Base-by-base conservation (phyloP, 1,140 invertebrate species). In the Luehdorfia chinensis region DNA sequence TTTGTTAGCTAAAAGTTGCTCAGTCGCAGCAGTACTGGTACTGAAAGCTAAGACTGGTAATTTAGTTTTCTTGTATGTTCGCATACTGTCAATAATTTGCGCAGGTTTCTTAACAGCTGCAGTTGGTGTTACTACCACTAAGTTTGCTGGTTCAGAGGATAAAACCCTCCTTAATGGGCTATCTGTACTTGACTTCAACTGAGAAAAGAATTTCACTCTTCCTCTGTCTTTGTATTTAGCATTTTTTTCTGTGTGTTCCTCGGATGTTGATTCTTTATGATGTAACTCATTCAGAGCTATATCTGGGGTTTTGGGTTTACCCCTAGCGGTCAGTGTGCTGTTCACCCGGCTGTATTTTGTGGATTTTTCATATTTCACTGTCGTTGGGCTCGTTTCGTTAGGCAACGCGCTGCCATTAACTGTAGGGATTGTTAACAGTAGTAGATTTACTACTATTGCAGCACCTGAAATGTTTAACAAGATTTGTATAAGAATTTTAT, bases 211-310 rank as follows among this genome's bases (percentile, higher is more conserved):
- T 53, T 67, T 64, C 7, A 83, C 59, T 45, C 76, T 83, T 73
- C 83, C 83, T 51, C 83, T 73, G 31, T 81, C 70, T 57, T 86
- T 86, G 39, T 81, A 84, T 66, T 86, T 86, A 12, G 71, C 73
- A 63, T 84, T 84, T 65, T 83, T 83, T 15, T 85, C 78, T 45
- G 70, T 68, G 16, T 80, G 60, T 55, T 86, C 83, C 49, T 84
- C 76, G 27, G 76, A 76, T 4, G 55, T 59, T 1, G 71, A 64
- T 27, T 77, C 76, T 69, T 86, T 77, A 25, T 75, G 75, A 25
- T 71, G 69, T 27, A 86, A 41, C 55, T 86, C 83, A 15, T 86
- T 86, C 1, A 84, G 48, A 14, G 76, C 66, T 47, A 64, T 55
- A 21, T 86, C 78, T 9, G 69, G 71, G 39, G 55, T 50, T 48